phyloP scores from a whole-genome alignment of 2,888 invertebrate species.

The Oligia fasciuncula region DNA sequence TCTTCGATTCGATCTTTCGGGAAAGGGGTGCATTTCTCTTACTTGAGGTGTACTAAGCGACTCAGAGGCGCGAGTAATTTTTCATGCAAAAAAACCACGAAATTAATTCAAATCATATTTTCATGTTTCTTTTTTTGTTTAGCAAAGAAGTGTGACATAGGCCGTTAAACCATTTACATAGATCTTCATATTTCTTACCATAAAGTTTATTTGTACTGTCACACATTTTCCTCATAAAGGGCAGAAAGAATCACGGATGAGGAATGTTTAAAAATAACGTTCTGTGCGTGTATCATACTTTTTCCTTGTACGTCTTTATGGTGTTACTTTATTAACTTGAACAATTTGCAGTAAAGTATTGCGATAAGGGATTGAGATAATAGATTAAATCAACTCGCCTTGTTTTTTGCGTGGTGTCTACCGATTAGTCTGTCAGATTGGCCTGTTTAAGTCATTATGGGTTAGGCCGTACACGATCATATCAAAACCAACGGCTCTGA shows the following conservation, averaged over 20 bases:
- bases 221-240: conserved; percentile 42
- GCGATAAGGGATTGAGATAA: conserved; percentile 5
- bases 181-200: conserved; percentile 21
- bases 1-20: conserved; percentile 26
- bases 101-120: conserved; percentile 10
- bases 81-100: background rate
- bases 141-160: conserved; percentile 2
- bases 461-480: background rate
- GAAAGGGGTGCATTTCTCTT: conserved; percentile 13
- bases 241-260: conserved; percentile 32
- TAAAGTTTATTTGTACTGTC: conserved; percentile 42
- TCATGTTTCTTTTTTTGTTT: background rate
- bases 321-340: conserved; percentile 32
- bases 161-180: conserved; percentile 25
- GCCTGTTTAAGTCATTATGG: background rate
- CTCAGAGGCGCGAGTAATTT: background rate
- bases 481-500: background rate
- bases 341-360: conserved; percentile 46
- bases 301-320: conserved; percentile 25
- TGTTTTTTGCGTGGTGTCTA: background rate
- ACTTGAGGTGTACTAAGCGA: conserved; percentile 22
- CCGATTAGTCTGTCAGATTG: background rate
- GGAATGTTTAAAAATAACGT: conserved; percentile 39
- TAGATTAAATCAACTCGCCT: background rate
- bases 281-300: conserved; percentile 15